phyloP scores from a whole-genome alignment of 2,113 vertebrate genomes.

The Gymnobelideus leadbeateri region DNA sequence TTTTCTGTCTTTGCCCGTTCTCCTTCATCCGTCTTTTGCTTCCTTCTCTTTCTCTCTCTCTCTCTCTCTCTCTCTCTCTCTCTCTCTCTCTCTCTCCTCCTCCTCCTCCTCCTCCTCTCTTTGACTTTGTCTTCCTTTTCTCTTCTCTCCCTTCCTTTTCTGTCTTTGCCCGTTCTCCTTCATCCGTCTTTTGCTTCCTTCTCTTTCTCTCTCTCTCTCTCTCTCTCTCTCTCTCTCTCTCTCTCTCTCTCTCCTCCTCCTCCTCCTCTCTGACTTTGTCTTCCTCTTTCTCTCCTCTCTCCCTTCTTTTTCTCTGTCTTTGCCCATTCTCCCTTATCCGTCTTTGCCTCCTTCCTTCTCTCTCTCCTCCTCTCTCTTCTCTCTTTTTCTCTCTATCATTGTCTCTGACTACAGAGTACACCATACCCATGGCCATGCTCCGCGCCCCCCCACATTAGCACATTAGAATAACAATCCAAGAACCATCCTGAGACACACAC shows the following conservation, averaged over 20 bases:
- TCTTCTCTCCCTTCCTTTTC: too few relatives aligned
- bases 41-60: background rate
- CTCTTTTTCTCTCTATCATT: background rate
- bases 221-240: background rate
- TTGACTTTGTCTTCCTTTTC: too few relatives aligned
- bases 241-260: too few relatives aligned
- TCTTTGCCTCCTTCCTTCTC: too few relatives aligned
- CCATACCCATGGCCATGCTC: background rate
- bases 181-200: accelerated
- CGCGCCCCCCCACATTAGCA: background rate
- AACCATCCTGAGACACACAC: background rate
- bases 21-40: too few relatives aligned
- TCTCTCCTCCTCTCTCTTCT: too few relatives aligned
- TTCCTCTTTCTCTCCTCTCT: too few relatives aligned
- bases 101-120: background rate
- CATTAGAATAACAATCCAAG: background rate
- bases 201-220: background rate
- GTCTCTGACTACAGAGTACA: background rate
- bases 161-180: too few relatives aligned
- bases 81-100: too few relatives aligned
- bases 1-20: too few relatives aligned
- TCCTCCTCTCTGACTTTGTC: background rate
- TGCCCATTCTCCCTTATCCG: too few relatives aligned
- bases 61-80: too few relatives aligned
- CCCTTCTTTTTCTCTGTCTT: background rate